Evolutionary conservation across 2,797 vertebrate genomes (phyloP).

Genomic region (Falco rusticolus): DNA sequence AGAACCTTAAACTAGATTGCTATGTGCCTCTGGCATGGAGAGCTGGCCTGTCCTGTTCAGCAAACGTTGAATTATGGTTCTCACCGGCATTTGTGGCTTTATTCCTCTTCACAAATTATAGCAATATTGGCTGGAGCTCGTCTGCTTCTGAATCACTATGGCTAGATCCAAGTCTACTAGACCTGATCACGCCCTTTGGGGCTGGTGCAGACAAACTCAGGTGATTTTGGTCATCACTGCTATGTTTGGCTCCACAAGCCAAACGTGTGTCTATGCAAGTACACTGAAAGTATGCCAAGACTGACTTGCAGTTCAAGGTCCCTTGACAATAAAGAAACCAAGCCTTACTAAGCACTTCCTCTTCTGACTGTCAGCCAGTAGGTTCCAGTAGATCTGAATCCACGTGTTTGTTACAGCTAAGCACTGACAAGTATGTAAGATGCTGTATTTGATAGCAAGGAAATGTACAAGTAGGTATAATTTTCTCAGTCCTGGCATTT

Average conservation of each 20-base stretch:
- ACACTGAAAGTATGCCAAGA: not conserved
- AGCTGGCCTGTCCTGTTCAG: not conserved
- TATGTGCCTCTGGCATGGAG: not conserved
- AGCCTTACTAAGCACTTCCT: not conserved
- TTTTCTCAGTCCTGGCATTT: slow-evolving; percentile 24
- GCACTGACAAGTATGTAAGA: not conserved
- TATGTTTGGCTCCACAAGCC: not conserved
- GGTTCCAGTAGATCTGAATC: not conserved
- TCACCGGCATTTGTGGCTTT: not conserved
- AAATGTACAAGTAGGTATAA: not conserved
- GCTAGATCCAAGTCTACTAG: not conserved
- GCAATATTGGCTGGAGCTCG: not conserved
- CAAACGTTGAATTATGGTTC: not conserved
- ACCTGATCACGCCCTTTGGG: not conserved
- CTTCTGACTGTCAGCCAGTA: not conserved
- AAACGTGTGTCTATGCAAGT: not conserved
- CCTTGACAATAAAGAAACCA: not conserved
- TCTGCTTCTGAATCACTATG: not conserved
- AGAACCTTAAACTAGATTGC: not conserved
- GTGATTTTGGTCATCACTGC: not conserved
- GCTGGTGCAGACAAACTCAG: not conserved
- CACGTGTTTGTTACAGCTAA: accelerated
- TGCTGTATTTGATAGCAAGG: not conserved
- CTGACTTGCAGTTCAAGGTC: not conserved
- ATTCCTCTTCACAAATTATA: not conserved